Percentiles rank a stretch among this genome's conserved stretches.
Conservation (phyloP, 2,888 invertebrate species). For the Iphiclides podalirius region DNA sequence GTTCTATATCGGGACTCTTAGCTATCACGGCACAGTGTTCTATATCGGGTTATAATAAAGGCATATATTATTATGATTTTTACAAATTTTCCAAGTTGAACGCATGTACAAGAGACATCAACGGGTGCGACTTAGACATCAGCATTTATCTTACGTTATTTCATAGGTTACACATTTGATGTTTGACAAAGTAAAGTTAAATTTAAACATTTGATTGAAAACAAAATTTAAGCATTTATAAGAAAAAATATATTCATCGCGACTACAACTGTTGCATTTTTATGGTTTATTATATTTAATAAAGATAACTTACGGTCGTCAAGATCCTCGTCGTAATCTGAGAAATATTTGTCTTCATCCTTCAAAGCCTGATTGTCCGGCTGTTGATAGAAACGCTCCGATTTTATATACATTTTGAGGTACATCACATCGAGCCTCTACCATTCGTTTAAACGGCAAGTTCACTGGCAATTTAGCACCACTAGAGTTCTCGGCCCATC, state of each 20-base stretch:
- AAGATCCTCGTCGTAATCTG: slow-evolving; percentile 66
- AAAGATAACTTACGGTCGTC: slow-evolving; percentile 60
- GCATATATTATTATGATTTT: too few relatives aligned
- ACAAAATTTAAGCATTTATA: too few relatives aligned
- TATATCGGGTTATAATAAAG: too few relatives aligned
- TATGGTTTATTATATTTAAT: background rate
- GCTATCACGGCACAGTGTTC: too few relatives aligned
- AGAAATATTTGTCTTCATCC: slow-evolving; percentile 58
- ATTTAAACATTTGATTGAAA: too few relatives aligned
- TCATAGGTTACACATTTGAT: too few relatives aligned
- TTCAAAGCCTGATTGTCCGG: slow-evolving; percentile 59
- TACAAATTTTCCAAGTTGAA: too few relatives aligned
- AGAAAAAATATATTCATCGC: too few relatives aligned
- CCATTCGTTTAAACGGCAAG: slow-evolving; percentile 3
- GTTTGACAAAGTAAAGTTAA: too few relatives aligned
- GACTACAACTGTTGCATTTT: too few relatives aligned
- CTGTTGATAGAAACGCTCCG: slow-evolving; percentile 68
- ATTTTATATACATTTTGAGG: slow-evolving; percentile 72
- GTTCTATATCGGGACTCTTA: too few relatives aligned
- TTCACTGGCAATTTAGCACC: background rate
- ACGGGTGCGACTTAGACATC: slow-evolving; percentile 31
- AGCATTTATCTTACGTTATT: slow-evolving; percentile 13
- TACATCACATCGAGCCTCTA: slow-evolving; percentile 51
- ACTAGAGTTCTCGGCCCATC: background rate
- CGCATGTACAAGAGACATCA: slow-evolving; percentile 53